These are phyloP conservation scores for Liodrosophila aerea DNA, from an alignment of 2,888 invertebrate species.

Conservation along the genomic window DNA sequence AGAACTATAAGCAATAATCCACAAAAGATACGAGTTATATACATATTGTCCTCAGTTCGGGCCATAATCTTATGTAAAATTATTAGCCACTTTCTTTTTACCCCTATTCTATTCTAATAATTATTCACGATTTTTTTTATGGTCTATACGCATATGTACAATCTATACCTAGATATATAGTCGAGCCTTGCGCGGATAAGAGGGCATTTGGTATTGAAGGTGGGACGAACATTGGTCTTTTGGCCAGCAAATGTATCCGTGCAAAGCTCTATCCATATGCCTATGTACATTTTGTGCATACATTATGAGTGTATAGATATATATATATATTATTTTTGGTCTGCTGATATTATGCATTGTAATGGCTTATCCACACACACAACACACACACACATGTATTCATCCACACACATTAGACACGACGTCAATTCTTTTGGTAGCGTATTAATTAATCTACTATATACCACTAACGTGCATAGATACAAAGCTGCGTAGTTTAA, in stretches of 20 bases:
- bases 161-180: slow-evolving; percentile 7
- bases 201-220: too few relatives aligned
- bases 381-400: slow-evolving; percentile 12
- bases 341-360: slow-evolving; percentile 10
- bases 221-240: too few relatives aligned
- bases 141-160: slow-evolving; percentile 13
- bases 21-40: slow-evolving; percentile 30
- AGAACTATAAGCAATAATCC: slow-evolving; percentile 43
- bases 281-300: not conserved
- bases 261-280: too few relatives aligned
- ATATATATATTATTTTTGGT: slow-evolving; percentile 15
- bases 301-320: slow-evolving; percentile 10
- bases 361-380: slow-evolving; percentile 11
- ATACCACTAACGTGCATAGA: slow-evolving; percentile 17
- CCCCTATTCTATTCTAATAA: too few relatives aligned
- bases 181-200: too few relatives aligned
- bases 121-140: slow-evolving; percentile 12
- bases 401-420: slow-evolving; percentile 2
- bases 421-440: slow-evolving; percentile 42
- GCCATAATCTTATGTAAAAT: slow-evolving; percentile 26
- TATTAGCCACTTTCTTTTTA: slow-evolving; percentile 32
- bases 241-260: too few relatives aligned
- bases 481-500: slow-evolving; percentile 50
- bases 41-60: slow-evolving; percentile 29
- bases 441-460: slow-evolving; percentile 19